Percentiles rank a stretch among this genome's conserved stretches.
phyloP scores from a whole-genome alignment of 92 coral and sea anemone genomes.

The Bergia puertoricense region DNA sequence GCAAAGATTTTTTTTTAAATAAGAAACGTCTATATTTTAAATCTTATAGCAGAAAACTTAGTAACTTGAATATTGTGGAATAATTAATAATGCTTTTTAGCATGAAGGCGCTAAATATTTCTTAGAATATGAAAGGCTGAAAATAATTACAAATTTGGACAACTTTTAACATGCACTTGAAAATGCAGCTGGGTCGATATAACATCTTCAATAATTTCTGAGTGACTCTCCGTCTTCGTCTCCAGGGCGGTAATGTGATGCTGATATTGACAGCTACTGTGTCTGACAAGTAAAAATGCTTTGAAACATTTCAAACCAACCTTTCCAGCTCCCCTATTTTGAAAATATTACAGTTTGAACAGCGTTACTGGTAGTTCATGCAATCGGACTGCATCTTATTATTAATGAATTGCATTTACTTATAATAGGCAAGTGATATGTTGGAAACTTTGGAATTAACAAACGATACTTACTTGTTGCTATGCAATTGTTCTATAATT shows the following conservation, averaged over 20 bases:
- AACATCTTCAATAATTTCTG: not conserved
- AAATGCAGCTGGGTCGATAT: not conserved
- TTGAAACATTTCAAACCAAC: not conserved
- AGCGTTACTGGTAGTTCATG: not conserved
- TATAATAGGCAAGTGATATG: not conserved
- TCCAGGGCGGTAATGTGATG: not conserved
- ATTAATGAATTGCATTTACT: not conserved
- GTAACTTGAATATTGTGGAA: not conserved
- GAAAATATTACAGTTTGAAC: not conserved
- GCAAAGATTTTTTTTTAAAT: not conserved
- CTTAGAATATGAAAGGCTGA: too few species aligned
- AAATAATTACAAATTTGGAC: too few species aligned
- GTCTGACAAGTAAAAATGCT: not conserved
- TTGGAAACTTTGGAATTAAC: not conserved
- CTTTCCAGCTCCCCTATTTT: not conserved
- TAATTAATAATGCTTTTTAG: too few species aligned
- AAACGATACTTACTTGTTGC: not conserved
- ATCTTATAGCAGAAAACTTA: not conserved
- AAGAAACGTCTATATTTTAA: too few species aligned
- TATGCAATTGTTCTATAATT: not conserved
- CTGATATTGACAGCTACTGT: constrained; percentile 1
- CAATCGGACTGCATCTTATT: not conserved
- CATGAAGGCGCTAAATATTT: not conserved
- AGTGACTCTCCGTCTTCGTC: not conserved
- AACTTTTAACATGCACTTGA: too few species aligned